Base-by-base conservation (phyloP, 2,113 vertebrate genomes). In the Rhodinocichla rosea region DNA sequence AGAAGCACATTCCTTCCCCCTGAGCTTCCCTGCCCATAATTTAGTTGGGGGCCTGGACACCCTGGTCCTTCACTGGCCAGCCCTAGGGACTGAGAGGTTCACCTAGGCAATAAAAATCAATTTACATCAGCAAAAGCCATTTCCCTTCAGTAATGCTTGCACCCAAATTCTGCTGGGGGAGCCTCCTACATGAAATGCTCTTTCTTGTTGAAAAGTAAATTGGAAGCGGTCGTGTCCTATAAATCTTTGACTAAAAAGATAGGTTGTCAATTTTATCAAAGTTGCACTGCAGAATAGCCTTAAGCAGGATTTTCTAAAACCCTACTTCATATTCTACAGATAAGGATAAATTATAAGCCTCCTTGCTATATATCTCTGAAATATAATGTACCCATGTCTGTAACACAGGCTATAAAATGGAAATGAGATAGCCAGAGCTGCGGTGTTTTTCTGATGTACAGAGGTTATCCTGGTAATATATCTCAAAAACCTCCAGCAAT, bases 171-270 rank as follows among this genome's bases (percentile, higher is more conserved):
- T 81, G 64, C 89, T 90, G 39, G n/a, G 67, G 50, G 69, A 92
- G 19, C 87, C 50, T 89, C 87, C 53, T n/a, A 67, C 10, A 10
- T 40, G 22, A 93, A 96, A 89, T 87, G 45, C 32, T 26, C n/a
- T 80, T 94, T 94, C 85, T 76, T 76, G 52, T 91, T 92, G 63
- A 96, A 83, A 86, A 94, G 84, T 62, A 97, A 96, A 96, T 97
- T 94, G 64, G 86, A 97, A 96, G 56, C 83, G 73, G 69, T 92
- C 82, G 2, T 92, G 90, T 95, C 94, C 92, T 62, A 96, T 97
- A 97, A 94, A 98, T 98, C 97, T 97, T 90, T 87, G 52, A 96
- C 79, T 94, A 94, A 97, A 92, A 98, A 96, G 93, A 89, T 96
- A 94, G 90, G 96, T 94, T 91, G 94, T 97, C 97, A 96, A 67